phyloP scores from a whole-genome alignment of 2,113 vertebrate species.

The Dasyprocta punctata region DNA sequence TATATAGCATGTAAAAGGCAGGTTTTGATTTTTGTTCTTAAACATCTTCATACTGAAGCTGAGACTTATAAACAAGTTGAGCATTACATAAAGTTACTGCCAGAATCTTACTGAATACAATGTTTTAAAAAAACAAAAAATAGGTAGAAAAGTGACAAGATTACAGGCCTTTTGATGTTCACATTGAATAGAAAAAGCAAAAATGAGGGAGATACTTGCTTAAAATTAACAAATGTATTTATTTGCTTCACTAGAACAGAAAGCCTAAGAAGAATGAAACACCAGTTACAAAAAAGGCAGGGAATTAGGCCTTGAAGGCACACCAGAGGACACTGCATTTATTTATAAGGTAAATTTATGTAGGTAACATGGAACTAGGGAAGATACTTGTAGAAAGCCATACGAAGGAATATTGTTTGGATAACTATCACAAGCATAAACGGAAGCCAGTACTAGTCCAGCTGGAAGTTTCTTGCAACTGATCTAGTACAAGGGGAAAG shows the following conservation, averaged over 20 bases:
- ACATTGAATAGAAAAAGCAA: background rate
- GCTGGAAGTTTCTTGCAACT: background rate
- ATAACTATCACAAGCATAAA: constrained; percentile 45
- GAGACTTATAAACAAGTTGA: background rate
- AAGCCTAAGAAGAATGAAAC: constrained; percentile 19
- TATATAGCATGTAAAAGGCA: background rate
- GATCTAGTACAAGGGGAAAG: background rate
- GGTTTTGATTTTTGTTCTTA: background rate
- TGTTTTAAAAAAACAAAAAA: background rate
- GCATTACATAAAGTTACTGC: background rate
- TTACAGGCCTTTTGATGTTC: background rate
- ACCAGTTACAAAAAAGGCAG: background rate
- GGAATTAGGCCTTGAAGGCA: background rate
- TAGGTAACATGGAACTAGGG: background rate
- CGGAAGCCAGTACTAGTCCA: background rate
- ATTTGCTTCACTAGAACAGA: background rate
- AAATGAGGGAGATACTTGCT: background rate
- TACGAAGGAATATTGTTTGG: background rate
- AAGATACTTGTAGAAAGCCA: constrained; percentile 16
- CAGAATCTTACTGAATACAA: background rate
- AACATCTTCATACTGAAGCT: background rate
- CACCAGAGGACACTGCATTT: background rate
- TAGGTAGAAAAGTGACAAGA: background rate
- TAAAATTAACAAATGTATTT: constrained; percentile 30
- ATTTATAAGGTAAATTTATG: constrained; percentile 16